Evolutionary conservation across 2,888 invertebrate species (phyloP), one percentile per base, ranked within the genome.

Genomic region (Cepaea hortensis): DNA sequence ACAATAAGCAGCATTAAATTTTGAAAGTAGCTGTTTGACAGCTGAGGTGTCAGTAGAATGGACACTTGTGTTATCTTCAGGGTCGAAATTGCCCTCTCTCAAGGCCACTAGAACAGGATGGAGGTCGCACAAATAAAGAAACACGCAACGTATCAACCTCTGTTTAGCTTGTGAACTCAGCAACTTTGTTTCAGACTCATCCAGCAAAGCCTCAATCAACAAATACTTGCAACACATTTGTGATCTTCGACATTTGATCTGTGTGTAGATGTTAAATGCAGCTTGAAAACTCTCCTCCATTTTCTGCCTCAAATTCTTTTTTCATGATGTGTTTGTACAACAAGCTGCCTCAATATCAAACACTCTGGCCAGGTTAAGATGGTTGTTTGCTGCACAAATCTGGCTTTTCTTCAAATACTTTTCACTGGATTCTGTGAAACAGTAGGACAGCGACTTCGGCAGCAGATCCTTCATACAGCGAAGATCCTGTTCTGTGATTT

Each of bases 401-500:
- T 77, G 81, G 61, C 77, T 70, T 46, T 83, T 68, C 65, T 76
- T 76, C 15, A 82, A 65, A 76, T 76, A 48, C 50, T 76, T 75
- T 7, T 68, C 70, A n/a, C 70, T 15, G 1, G 50, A 13, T 0
- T 75, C 82, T 61, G 75, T 48, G 81, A 76, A 76, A 65, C 86
- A 86, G 55, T 86, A 86, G 75, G 68, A 68, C 81, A 86, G 75
- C 20, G 86, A 86, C 77, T 86, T 86, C 77, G 77, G 82, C 3
- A 86, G 61, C 61, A 76, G 68, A 3, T 86, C 86, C 62, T 82
- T 86, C 70, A 86, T 76, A 13, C 55, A 68, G 15, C 75, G 68
- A 48, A 86, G 72, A 86, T 86, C 82, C 86, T 86, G 85, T 23
- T 85, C 81, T 70, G 85, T 81, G 48, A 86, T 81, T 9, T 62